A percentile compares a stretch with the other conserved stretches of the same genome.
These are phyloP conservation scores for Thalassophryne amazonica DNA, from an alignment of 2,797 vertebrate species.

Conservation along the genomic window DNA sequence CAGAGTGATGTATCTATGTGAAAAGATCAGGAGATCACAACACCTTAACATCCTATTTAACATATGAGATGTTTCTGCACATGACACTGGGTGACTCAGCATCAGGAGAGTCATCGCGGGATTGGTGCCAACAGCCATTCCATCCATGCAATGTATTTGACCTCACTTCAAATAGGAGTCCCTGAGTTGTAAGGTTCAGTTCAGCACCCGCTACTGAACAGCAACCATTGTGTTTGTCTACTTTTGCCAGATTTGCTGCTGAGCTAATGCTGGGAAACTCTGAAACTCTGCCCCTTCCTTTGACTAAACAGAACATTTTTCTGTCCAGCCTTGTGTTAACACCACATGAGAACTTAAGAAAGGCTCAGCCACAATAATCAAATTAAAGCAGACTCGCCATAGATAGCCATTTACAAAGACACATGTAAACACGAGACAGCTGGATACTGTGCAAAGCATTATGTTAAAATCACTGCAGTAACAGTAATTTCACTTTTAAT, in stretches of 20 bases:
- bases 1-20: constrained; percentile 31
- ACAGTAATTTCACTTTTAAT: not conserved
- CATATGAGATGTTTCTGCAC: constrained; percentile 5
- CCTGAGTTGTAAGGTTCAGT: constrained; percentile 35
- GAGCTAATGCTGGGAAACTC: constrained; percentile 55
- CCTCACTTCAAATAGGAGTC: constrained; percentile 30
- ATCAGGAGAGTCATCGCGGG: constrained; percentile 14
- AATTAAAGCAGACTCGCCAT: constrained; percentile 32
- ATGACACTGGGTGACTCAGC: constrained; percentile 26
- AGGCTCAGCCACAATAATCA: constrained; percentile 23
- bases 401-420: constrained; percentile 39
- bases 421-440: constrained; percentile 29
- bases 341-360: constrained; percentile 36
- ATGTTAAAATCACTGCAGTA: not conserved
- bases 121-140: constrained; percentile 32
- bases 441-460: constrained; percentile 23
- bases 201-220: constrained; percentile 71
- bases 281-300: constrained; percentile 38
- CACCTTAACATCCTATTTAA: constrained; percentile 32
- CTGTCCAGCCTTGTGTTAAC: constrained; percentile 38
- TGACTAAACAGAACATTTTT: constrained; percentile 54
- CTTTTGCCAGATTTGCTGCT: constrained; percentile 44
- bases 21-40: constrained; percentile 37
- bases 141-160: constrained; percentile 22
- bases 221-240: constrained; percentile 52